Percentiles rank a stretch among this genome's conserved stretches.
Conservation (phyloP, 1,140 invertebrate species). For the Magallana angulata region DNA sequence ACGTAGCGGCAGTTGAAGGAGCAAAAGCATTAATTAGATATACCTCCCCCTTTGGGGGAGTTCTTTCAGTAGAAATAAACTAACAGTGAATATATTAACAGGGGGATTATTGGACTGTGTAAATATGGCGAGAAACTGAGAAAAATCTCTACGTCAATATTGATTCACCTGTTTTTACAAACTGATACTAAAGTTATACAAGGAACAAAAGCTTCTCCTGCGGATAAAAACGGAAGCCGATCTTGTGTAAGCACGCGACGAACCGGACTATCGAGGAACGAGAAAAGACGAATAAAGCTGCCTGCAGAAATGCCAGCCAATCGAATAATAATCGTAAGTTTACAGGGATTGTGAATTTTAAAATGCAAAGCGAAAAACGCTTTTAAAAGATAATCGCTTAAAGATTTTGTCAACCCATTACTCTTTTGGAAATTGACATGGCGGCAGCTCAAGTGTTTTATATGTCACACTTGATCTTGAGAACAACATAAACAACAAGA, state of each 20-base stretch:
- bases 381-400: conserved; percentile 22
- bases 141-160: conserved; percentile 20
- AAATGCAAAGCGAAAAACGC: conserved; percentile 16
- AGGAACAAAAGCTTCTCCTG: conserved; percentile 26
- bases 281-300: conserved; percentile 16
- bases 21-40: conserved; percentile 10
- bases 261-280: background rate
- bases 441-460: background rate
- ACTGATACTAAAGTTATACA: conserved; percentile 35
- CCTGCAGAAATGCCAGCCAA: background rate
- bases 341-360: conserved; percentile 17
- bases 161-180: conserved; percentile 38
- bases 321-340: conserved; percentile 10
- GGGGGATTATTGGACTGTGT: conserved; percentile 27
- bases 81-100: conserved; percentile 32
- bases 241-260: conserved; percentile 36
- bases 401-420: background rate
- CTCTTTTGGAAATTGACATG: background rate
- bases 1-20: background rate
- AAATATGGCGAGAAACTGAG: conserved; percentile 35
- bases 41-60: background rate
- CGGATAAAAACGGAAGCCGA: conserved; percentile 29
- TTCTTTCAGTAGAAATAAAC: conserved; percentile 26
- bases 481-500: conserved; percentile 2
- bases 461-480: background rate